These are phyloP conservation scores for Orchesella flavescens DNA, from an alignment of 2,888 invertebrate species.

Conservation along the genomic window DNA sequence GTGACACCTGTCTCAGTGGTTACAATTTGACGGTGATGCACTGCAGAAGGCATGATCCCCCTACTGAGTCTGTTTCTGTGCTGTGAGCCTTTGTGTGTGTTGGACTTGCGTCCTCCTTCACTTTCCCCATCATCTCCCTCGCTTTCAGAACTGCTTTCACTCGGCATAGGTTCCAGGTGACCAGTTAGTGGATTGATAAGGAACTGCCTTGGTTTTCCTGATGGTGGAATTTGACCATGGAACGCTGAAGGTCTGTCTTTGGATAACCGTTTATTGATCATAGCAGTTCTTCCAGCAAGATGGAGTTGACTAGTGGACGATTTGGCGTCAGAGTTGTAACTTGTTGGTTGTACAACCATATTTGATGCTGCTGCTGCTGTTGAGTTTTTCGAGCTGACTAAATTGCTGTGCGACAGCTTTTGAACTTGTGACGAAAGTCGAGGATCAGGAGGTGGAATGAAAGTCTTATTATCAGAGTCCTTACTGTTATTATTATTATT, in stretches of 20 bases:
- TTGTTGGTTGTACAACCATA: slow-evolving; percentile 56
- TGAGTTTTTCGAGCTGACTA: slow-evolving; percentile 52
- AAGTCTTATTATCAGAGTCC: slow-evolving; percentile 56
- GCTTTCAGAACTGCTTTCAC: slow-evolving; percentile 80
- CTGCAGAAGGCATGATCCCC: background rate
- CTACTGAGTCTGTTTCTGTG: slow-evolving; percentile 24
- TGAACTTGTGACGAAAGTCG: slow-evolving; percentile 59
- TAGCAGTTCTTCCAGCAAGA: slow-evolving; percentile 32
- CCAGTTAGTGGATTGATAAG: slow-evolving; percentile 93
- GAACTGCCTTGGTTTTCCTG: slow-evolving; percentile 83
- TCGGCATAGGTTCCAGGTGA: slow-evolving; percentile 85
- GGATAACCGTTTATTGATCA: slow-evolving; percentile 42
- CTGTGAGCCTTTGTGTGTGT: slow-evolving; percentile 34
- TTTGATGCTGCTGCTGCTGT: slow-evolving; percentile 40
- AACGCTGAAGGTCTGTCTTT: slow-evolving; percentile 53
- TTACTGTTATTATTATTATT: slow-evolving; percentile 38
- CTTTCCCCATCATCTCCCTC: slow-evolving; percentile 74
- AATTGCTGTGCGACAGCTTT: slow-evolving; percentile 54
- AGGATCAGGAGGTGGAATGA: slow-evolving; percentile 65
- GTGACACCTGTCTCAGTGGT: slow-evolving; percentile 64
- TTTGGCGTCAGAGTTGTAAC: slow-evolving; percentile 63
- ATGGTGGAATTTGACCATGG: slow-evolving; percentile 67
- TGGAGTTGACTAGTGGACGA: slow-evolving; percentile 59
- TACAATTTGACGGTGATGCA: slow-evolving; percentile 60
- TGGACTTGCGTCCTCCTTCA: slow-evolving; percentile 23